These are phyloP conservation scores for Aplocera efformata DNA, from an alignment of 2,888 invertebrate genomes.

Conservation along the genomic window DNA sequence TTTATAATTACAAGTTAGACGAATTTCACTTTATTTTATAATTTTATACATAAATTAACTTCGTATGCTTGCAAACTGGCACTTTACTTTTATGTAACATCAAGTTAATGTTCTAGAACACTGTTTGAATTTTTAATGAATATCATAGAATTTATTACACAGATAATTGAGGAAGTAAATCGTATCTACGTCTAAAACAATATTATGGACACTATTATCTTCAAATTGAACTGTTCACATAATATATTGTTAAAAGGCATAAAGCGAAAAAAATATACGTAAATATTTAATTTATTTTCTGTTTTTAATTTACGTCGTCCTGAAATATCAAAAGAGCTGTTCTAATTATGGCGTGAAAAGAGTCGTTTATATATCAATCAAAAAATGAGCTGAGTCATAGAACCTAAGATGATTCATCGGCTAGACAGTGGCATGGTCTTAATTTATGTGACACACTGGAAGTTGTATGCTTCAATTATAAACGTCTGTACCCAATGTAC, in stretches of 20 bases:
- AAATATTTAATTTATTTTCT: conserved; percentile 71
- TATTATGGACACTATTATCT: conserved; percentile 50
- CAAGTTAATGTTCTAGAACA: conserved; percentile 48
- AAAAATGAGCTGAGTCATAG: too few species aligned
- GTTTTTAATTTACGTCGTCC: conserved; percentile 43
- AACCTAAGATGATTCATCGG: too few species aligned
- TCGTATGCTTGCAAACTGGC: conserved; percentile 51
- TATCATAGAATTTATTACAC: conserved; percentile 44
- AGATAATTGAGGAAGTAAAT: conserved; percentile 27
- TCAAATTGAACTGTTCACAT: conserved; percentile 62
- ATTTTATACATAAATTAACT: conserved; percentile 43
- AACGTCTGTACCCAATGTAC: too few species aligned
- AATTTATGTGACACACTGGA: too few species aligned
- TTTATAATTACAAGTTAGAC: conserved; percentile 47
- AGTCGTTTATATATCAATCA: too few species aligned
- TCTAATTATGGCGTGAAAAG: too few species aligned
- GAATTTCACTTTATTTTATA: conserved; percentile 55
- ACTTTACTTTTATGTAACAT: conserved; percentile 48
- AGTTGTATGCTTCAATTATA: too few species aligned
- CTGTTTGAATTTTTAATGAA: conserved; percentile 30
- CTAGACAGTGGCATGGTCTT: too few species aligned
- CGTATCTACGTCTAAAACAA: conserved; percentile 42
- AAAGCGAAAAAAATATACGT: conserved; percentile 74
- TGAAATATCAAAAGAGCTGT: not conserved
- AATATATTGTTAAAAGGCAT: conserved; percentile 73